Base-by-base conservation (phyloP, 2,113 vertebrate genomes). In the Bos javanicus region DNA sequence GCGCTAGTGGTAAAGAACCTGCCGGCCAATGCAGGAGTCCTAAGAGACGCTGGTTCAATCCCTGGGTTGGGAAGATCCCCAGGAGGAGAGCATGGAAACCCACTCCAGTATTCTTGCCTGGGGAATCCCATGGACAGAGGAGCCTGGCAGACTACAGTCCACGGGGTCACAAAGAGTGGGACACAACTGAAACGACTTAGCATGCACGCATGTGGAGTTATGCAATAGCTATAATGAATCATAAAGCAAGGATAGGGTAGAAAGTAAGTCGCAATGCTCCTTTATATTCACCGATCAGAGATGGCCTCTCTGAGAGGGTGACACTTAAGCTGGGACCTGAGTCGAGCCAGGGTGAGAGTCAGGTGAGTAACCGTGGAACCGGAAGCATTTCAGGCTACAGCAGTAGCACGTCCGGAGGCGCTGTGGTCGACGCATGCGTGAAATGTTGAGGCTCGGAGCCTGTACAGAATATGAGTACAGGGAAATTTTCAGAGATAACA, bases 351-450 rank as follows among this genome's bases (percentile, higher is more conserved):
- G 64, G 64, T 71, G 64, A 36, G n/a, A 71, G n/a, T 10, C 67
- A 39, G n/a, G 67, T 71, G n/a, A 71, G 67, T 74, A 74, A 74
- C n/a, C 2, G 16, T 6, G 67, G n/a, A 71, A 12, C n/a, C 9
- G 9, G n/a, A 71, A 71, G 67, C 10, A 21, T 39, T 36, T 74
- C 67, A 13, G 67, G 67, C n/a, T 23, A 2, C 19, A 13, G n/a
- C n/a, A 71, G n/a, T 71, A 23, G 2, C n/a, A 23, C 10, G 2
- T 12, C n/a, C 5, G 0, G n/a, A 74, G 67, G 67, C 1, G 5
- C n/a, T 23, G 19, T 74, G 67, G 67, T 74, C 2, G 0, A 39
- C 10, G 5, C 67, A 23, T 13, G n/a, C n/a, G 5, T 0, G 0
- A 39, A 39, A 74, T 39, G n/a, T 39, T 39, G 67, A 71, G 67